Percentiles rank a stretch among this genome's conserved stretches.
Conservation (phyloP, 2,888 invertebrate genomes). For the Drosophila borborema region DNA sequence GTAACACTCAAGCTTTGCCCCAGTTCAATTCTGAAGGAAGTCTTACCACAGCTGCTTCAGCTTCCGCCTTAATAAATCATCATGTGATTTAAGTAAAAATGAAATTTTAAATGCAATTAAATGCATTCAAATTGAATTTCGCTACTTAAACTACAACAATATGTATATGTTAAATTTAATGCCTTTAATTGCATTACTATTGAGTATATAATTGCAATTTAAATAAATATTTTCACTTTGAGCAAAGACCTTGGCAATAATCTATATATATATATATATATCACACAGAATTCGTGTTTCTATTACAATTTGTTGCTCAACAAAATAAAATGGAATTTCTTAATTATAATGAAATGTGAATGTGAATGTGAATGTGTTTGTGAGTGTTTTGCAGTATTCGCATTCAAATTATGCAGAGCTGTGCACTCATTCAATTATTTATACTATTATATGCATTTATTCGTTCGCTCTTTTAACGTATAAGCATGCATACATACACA, state of each 20-base stretch:
- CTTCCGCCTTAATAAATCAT: neutral
- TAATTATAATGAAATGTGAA: conserved; percentile 52
- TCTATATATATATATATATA: neutral
- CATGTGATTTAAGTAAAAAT: neutral
- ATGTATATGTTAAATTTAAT: neutral
- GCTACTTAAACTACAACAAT: neutral
- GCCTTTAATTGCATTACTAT: neutral
- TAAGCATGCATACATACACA: neutral
- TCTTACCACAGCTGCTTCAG: neutral
- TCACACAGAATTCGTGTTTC: conserved; percentile 6
- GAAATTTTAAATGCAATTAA: conserved; percentile 1
- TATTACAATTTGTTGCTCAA: conserved; percentile 25
- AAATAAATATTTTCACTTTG: neutral
- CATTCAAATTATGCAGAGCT: conserved; percentile 34
- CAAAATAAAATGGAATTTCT: conserved; percentile 32
- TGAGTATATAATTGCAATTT: neutral
- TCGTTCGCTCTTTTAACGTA: conserved; percentile 44
- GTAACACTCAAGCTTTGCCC: neutral
- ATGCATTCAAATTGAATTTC: conserved; percentile 1
- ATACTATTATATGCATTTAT: conserved; percentile 53
- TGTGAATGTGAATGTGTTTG: conserved; percentile 11
- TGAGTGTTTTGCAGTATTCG: conserved; percentile 23
- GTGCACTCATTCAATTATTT: conserved; percentile 60
- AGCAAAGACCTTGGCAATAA: neutral
- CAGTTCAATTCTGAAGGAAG: neutral